phyloP scores from a whole-genome alignment of 2,113 vertebrate species.

The Phrynosoma blainvillii region DNA sequence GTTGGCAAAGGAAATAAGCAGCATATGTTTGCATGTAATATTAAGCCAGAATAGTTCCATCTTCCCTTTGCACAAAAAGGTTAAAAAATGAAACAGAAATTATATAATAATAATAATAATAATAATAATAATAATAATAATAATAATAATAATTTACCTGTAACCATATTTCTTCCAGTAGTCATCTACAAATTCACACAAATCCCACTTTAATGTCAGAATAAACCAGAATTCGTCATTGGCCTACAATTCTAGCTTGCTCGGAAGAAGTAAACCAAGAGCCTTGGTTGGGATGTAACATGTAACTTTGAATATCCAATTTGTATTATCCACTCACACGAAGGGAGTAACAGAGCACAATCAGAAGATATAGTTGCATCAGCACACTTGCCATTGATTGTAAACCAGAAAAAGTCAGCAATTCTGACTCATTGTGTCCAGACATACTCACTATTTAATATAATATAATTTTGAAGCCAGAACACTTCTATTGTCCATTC shows the following conservation, averaged over 20 bases:
- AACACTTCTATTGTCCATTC: not conserved
- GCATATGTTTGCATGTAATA: not conserved
- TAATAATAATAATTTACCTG: too few relatives aligned
- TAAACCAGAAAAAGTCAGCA: too few relatives aligned
- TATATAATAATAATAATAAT: too few relatives aligned
- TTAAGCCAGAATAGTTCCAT: not conserved
- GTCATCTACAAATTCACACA: too few relatives aligned
- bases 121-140: too few relatives aligned
- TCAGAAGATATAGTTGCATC: too few relatives aligned
- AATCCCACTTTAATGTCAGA: not conserved
- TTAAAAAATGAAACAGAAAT: not conserved
- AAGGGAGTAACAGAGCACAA: not conserved
- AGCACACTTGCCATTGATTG: not conserved
- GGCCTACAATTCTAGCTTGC: not conserved
- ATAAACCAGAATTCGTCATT: not conserved
- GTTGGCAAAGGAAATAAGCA: not conserved
- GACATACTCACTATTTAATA: not conserved
- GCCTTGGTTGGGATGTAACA: not conserved
- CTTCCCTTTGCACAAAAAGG: not conserved
- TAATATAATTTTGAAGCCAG: not conserved
- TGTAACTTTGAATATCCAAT: not conserved
- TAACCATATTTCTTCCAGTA: too few relatives aligned
- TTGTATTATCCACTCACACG: not conserved
- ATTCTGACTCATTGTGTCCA: not conserved
- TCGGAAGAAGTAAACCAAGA: not conserved